A percentile compares a stretch with the other conserved stretches of the same genome.
phyloP scores from a whole-genome alignment of 1,140 invertebrate species.

The Asobara japonica region DNA sequence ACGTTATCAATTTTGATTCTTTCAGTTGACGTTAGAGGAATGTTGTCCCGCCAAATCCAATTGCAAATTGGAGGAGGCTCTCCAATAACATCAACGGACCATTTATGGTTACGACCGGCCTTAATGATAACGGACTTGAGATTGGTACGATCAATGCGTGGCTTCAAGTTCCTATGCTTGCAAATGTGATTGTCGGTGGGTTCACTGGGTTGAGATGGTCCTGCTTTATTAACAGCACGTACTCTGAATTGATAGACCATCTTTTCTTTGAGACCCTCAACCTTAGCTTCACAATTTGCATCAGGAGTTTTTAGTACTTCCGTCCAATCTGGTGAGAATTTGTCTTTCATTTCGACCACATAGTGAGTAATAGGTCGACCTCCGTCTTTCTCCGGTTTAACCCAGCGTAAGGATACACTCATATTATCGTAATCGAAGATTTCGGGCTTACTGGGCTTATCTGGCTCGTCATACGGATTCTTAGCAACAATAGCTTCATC shows the following conservation, averaged over 20 bases:
- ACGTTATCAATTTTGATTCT: constrained; percentile 89
- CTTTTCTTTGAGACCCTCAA: constrained; percentile 91
- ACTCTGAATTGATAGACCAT: constrained; percentile 94
- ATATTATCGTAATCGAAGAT: constrained; percentile 95
- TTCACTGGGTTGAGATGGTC: constrained; percentile 86
- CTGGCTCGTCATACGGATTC: constrained; percentile 95
- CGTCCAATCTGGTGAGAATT: constrained; percentile 88
- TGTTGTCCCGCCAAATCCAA: constrained; percentile 88
- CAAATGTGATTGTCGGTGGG: constrained; percentile 92
- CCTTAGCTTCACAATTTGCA: constrained; percentile 80
- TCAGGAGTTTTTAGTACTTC: constrained; percentile 86
- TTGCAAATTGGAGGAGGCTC: constrained; percentile 87
- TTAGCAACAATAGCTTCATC: constrained; percentile 89
- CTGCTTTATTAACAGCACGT: constrained; percentile 91
- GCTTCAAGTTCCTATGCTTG: constrained; percentile 91
- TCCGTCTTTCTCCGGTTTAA: constrained; percentile 88
- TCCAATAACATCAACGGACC: constrained; percentile 89
- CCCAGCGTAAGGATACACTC: constrained; percentile 90
- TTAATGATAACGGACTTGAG: constrained; percentile 88
- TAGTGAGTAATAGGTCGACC: constrained; percentile 96
- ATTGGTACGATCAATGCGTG: constrained; percentile 90
- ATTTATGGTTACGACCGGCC: constrained; percentile 90
- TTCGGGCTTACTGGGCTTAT: constrained; percentile 87
- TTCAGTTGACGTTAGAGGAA: constrained; percentile 83
- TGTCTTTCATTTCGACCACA: constrained; percentile 96